These are phyloP conservation scores for Drosophila paramelanica DNA, from an alignment of 2,888 invertebrate species.

Conservation along the genomic window DNA sequence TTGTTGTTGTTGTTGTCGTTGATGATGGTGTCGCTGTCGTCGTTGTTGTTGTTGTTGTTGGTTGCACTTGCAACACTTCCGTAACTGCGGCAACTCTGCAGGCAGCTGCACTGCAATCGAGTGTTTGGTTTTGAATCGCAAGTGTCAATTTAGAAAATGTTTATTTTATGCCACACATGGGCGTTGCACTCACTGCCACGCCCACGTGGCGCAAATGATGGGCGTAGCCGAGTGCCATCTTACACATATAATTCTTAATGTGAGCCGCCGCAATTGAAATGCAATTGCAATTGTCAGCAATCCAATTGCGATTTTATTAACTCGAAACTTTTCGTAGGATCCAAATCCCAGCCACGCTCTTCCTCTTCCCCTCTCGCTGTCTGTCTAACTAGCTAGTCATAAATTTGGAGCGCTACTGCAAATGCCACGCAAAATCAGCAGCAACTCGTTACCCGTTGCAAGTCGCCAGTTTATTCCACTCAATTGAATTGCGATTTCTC, in stretches of 20 bases:
- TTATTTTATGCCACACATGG: constrained; percentile 78
- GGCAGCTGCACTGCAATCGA: constrained; percentile 50
- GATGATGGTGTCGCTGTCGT: constrained; percentile 56
- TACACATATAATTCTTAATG: constrained; percentile 27
- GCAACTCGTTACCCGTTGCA: constrained; percentile 32
- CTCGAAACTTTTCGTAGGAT: constrained; percentile 18
- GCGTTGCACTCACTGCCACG: constrained; percentile 34
- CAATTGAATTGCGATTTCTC: constrained; percentile 72
- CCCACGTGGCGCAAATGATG: constrained; percentile 18
- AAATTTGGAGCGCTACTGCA: constrained; percentile 36
- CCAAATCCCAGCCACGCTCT: neutral
- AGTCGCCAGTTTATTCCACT: constrained; percentile 73
- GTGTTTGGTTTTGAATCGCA: constrained; percentile 73
- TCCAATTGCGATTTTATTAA: constrained; percentile 64
- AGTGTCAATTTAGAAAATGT: constrained; percentile 82
- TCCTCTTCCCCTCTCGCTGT: neutral
- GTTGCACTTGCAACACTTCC: constrained; percentile 39
- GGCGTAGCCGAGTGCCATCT: constrained; percentile 24
- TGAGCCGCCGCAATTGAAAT: constrained; percentile 33
- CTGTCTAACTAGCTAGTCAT: constrained; percentile 30
- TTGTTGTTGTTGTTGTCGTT: constrained; percentile 41
- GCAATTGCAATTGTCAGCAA: constrained; percentile 60
- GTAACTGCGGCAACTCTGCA: constrained; percentile 23
- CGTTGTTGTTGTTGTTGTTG: constrained; percentile 31
- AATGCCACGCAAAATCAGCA: constrained; percentile 27